Evolutionary conservation across 2,888 invertebrate species (phyloP).

Genomic region (Hemicrepidius hirtus): DNA sequence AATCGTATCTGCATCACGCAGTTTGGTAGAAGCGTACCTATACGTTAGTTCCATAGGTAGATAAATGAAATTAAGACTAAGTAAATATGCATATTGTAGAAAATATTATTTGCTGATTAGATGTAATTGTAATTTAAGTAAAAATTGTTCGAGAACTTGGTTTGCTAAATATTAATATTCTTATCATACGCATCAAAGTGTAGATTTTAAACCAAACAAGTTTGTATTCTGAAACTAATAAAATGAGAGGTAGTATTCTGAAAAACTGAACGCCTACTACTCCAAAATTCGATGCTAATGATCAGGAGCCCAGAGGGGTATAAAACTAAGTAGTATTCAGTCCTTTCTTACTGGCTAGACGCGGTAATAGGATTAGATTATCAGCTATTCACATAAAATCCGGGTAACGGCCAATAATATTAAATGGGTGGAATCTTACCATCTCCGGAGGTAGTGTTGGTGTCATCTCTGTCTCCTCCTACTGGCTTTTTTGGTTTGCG

Average conservation of each 20-base stretch:
- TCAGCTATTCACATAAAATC: constrained; percentile 19
- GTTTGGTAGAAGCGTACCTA: too few relatives aligned
- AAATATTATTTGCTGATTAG: too few relatives aligned
- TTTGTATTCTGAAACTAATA: too few relatives aligned
- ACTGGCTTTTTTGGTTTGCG: constrained; percentile 90
- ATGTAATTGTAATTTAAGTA: too few relatives aligned
- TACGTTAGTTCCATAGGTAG: too few relatives aligned
- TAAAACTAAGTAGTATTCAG: background rate
- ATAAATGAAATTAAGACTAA: too few relatives aligned
- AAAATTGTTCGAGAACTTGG: too few relatives aligned
- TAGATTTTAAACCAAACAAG: too few relatives aligned
- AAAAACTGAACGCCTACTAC: constrained; percentile 10
- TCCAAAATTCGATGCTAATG: constrained; percentile 16
- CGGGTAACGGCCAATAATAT: constrained; percentile 39
- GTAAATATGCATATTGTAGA: too few relatives aligned
- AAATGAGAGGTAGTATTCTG: background rate
- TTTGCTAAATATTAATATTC: too few relatives aligned
- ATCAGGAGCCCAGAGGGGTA: constrained; percentile 28
- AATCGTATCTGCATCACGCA: too few relatives aligned
- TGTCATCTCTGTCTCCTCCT: constrained; percentile 72
- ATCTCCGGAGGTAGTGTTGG: constrained; percentile 68
- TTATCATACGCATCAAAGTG: too few relatives aligned
- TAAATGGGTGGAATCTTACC: constrained; percentile 61
- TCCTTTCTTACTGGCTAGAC: background rate
- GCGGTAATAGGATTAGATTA: constrained; percentile 7